A percentile compares a stretch with the other conserved stretches of the same genome.
Evolutionary conservation across 2,113 vertebrate species (phyloP).

Genomic region (Melanerpes aurifrons): DNA sequence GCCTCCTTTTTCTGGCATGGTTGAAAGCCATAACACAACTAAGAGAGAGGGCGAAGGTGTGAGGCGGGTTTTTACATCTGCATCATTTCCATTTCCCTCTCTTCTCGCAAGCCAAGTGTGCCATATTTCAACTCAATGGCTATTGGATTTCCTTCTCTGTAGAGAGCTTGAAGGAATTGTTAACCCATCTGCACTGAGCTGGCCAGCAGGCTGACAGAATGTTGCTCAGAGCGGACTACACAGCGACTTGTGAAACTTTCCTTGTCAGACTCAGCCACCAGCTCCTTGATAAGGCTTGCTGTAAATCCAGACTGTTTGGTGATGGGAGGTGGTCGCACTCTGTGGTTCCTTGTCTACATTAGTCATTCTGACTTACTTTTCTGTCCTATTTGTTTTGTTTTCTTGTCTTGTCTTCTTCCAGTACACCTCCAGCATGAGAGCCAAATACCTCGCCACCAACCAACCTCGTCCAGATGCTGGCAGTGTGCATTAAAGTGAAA

Average conservation of each 20-base stretch:
- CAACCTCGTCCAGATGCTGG: conserved; percentile 89
- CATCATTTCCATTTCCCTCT: neutral
- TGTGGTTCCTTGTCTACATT: neutral
- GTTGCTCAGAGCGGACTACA: neutral
- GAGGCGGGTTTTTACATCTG: neutral
- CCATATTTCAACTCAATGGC: neutral
- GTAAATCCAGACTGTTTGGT: neutral
- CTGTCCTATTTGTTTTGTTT: conserved; percentile 32
- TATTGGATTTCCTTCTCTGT: neutral
- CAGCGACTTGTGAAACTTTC: neutral
- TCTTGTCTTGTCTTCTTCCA: conserved; percentile 72
- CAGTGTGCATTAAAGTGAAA: conserved; percentile 80
- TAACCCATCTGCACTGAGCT: neutral
- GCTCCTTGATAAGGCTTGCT: neutral
- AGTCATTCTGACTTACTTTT: conserved; percentile 21
- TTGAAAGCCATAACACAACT: conserved; percentile 22
- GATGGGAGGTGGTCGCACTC: neutral
- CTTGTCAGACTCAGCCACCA: neutral
- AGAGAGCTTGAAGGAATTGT: neutral
- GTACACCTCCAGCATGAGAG: conserved; percentile 99
- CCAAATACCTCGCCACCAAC: conserved; percentile 98
- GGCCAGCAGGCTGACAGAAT: neutral
- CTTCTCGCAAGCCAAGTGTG: neutral
- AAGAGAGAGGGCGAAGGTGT: neutral
- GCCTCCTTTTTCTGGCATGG: neutral